Percentiles rank a stretch among this genome's conserved stretches.
Evolutionary conservation across 2,797 vertebrate species (phyloP).

Genomic region (Clarias pachynema): DNA sequence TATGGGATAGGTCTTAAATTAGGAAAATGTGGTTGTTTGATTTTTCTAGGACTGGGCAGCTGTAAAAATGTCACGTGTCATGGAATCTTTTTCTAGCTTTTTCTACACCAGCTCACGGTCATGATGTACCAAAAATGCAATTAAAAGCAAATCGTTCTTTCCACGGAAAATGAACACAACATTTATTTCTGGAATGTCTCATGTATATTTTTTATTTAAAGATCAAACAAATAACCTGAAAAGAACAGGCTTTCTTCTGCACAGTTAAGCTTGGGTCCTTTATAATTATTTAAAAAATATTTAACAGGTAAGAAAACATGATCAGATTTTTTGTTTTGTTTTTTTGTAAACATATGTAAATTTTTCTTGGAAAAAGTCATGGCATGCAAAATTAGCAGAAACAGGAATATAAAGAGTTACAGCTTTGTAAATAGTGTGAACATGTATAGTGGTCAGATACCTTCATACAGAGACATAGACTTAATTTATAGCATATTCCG

Average conservation of each 20-base stretch:
- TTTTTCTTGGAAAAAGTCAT: slow-evolving; percentile 4
- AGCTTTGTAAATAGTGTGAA: slow-evolving; percentile 32
- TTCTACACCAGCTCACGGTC: slow-evolving; percentile 5
- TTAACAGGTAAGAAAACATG: slow-evolving; percentile 35
- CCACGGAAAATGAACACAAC: slow-evolving; percentile 6
- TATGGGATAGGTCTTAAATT: neutral
- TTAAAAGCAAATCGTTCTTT: slow-evolving; percentile 12
- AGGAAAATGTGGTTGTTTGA: neutral
- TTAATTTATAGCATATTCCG: slow-evolving; percentile 27
- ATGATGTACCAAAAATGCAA: neutral
- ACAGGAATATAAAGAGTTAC: slow-evolving; percentile 16
- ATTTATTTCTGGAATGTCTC: slow-evolving; percentile 12
- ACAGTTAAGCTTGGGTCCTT: slow-evolving; percentile 11
- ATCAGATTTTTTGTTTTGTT: neutral
- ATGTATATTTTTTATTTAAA: slow-evolving; percentile 29
- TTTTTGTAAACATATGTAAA: slow-evolving; percentile 45
- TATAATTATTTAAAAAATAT: neutral
- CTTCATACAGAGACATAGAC: slow-evolving; percentile 17
- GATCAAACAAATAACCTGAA: slow-evolving; percentile 21
- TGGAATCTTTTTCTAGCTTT: neutral
- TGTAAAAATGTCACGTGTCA: neutral
- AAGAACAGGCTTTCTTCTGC: neutral
- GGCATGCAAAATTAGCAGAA: slow-evolving; percentile 41
- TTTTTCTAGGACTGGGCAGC: neutral
- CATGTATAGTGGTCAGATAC: slow-evolving; percentile 42